phyloP scores from a whole-genome alignment of 2,113 vertebrate genomes.

The Struthidea cinerea region DNA sequence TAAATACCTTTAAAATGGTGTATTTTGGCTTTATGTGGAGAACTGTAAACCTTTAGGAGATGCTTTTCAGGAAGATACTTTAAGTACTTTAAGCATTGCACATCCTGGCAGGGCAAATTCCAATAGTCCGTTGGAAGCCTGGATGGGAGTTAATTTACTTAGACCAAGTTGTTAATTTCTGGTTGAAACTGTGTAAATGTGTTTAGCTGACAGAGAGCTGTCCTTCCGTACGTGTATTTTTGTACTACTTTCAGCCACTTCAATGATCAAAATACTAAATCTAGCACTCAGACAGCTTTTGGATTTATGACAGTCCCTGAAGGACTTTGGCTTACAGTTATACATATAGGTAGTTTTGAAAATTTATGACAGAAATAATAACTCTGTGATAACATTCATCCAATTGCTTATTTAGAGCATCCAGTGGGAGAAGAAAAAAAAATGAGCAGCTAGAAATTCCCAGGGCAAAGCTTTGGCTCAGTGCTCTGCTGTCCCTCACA shows the following conservation, averaged over 20 bases:
- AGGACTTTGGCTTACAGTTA: constrained; percentile 31
- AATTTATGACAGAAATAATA: constrained; percentile 43
- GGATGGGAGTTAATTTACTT: not conserved
- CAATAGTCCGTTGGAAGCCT: not conserved
- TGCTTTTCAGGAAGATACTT: not conserved
- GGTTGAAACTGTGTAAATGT: not conserved
- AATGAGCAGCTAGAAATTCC: not conserved
- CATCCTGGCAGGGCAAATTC: not conserved
- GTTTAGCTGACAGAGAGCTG: not conserved
- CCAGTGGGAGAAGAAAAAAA: not conserved
- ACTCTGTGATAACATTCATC: not conserved
- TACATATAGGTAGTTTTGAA: constrained; percentile 16
- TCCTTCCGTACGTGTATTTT: not conserved
- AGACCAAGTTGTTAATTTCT: not conserved
- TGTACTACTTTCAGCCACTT: constrained; percentile 16
- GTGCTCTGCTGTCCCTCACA: not conserved
- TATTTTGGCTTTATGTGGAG: not conserved
- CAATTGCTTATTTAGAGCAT: not conserved
- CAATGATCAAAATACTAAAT: not conserved
- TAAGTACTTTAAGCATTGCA: not conserved
- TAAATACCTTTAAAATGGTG: not conserved
- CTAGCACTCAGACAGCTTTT: not conserved
- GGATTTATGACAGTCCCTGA: constrained; percentile 32
- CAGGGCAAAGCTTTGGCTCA: not conserved
- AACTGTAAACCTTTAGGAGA: not conserved